These are phyloP conservation scores for Odontothrips loti DNA, from an alignment of 2,888 invertebrate genomes.

Conservation along the genomic window DNA sequence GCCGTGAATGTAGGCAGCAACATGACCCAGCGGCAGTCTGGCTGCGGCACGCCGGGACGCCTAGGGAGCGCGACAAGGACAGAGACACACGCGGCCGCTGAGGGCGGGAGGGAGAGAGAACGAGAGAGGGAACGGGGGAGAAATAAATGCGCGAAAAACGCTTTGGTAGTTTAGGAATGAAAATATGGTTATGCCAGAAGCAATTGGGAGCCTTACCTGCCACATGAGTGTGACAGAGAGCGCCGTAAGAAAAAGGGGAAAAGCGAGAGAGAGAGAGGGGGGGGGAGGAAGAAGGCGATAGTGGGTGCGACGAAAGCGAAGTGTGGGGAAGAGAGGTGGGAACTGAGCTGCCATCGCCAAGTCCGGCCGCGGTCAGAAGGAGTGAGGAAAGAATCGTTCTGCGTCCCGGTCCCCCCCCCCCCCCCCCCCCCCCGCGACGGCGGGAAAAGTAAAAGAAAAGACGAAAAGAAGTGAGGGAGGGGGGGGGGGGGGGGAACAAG, in stretches of 20 bases:
- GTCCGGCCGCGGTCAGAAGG: background rate
- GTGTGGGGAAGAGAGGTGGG: too few relatives aligned
- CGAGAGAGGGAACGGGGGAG: too few relatives aligned
- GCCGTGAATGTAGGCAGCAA: too few relatives aligned
- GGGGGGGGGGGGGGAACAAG: background rate
- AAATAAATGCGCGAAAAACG: background rate
- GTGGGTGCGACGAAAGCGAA: background rate
- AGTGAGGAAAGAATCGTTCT: background rate
- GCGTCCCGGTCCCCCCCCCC: background rate
- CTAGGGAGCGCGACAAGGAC: too few relatives aligned
- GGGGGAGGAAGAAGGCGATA: background rate
- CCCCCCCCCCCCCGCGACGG: background rate
- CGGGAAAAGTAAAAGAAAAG: background rate
- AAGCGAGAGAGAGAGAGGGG: background rate
- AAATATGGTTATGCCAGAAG: conserved; percentile 24
- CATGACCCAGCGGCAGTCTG: too few relatives aligned
- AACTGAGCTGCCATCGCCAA: too few relatives aligned
- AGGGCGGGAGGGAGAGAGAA: too few relatives aligned
- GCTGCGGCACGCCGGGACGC: too few relatives aligned
- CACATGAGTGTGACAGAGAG: background rate
- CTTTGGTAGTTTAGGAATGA: conserved; percentile 15
- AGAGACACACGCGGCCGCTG: too few relatives aligned
- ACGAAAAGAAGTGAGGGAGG: background rate
- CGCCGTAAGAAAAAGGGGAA: background rate
- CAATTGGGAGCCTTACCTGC: conserved; percentile 12